Percentiles rank a stretch among this genome's conserved stretches.
Conservation (phyloP, 2,113 vertebrate species). For the Cairina moschata region DNA sequence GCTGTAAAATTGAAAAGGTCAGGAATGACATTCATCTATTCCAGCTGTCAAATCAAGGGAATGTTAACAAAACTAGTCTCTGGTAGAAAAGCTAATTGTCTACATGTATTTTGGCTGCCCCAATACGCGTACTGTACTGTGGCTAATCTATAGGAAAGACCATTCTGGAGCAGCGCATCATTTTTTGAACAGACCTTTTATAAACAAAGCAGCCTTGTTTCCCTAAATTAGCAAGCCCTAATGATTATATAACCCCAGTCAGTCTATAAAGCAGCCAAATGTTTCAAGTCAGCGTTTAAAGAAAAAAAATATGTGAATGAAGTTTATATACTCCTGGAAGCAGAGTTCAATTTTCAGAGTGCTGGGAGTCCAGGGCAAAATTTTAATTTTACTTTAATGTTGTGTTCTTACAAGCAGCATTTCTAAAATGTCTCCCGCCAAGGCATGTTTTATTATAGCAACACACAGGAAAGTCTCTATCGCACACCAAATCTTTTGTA, state of each 20-base stretch:
- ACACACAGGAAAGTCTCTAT: neutral
- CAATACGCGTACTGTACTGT: neutral
- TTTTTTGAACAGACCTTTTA: neutral
- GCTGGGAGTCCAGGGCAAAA: neutral
- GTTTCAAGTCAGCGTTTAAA: neutral
- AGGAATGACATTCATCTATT: conserved; percentile 68
- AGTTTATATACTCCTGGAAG: neutral
- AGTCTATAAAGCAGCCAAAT: neutral
- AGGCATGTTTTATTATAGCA: neutral
- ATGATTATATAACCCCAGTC: neutral
- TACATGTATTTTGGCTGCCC: conserved; percentile 39
- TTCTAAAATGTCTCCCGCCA: neutral
- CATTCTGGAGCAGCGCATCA: neutral
- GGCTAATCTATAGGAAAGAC: neutral
- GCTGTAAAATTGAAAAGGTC: conserved; percentile 72
- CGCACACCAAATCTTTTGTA: neutral
- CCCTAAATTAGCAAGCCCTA: neutral
- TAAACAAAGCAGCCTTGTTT: conserved; percentile 13
- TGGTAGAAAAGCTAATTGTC: conserved; percentile 41
- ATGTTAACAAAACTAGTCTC: conserved; percentile 49
- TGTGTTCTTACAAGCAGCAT: neutral
- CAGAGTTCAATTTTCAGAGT: neutral
- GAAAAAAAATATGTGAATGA: neutral
- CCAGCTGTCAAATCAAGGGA: conserved; percentile 55
- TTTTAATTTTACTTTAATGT: neutral